phyloP scores from a whole-genome alignment of 2,797 vertebrate genomes.

The Falco concolor region DNA sequence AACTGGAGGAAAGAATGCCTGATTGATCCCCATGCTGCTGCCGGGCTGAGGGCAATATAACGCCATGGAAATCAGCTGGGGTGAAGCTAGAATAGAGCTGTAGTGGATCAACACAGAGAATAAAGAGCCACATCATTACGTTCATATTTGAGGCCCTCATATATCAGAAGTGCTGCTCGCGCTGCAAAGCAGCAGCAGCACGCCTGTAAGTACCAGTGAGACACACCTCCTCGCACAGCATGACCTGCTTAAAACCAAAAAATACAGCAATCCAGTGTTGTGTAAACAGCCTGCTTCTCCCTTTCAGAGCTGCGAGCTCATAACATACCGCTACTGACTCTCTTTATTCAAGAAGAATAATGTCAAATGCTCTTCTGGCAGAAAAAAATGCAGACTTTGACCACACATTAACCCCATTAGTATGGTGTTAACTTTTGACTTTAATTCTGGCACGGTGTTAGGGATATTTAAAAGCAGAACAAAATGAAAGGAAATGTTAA shows the following conservation, averaged over 20 bases:
- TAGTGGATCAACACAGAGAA: background rate
- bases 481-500: slow-evolving; percentile 46
- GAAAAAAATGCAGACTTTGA: slow-evolving; percentile 35
- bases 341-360: slow-evolving; percentile 18
- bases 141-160: background rate
- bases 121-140: background rate
- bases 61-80: background rate
- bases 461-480: slow-evolving; percentile 48
- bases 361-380: slow-evolving; percentile 37
- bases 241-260: background rate
- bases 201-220: background rate
- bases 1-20: background rate
- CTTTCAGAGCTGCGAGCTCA: background rate
- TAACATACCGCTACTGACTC: background rate
- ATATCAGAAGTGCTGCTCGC: background rate
- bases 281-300: background rate
- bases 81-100: background rate
- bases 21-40: background rate
- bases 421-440: slow-evolving; percentile 56
- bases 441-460: slow-evolving; percentile 24
- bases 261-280: background rate
- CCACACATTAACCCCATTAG: slow-evolving; percentile 62
- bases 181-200: background rate
- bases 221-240: background rate
- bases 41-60: background rate